These are phyloP conservation scores for Cheilosia urbana DNA, from an alignment of 2,888 invertebrate species.

Conservation along the genomic window DNA sequence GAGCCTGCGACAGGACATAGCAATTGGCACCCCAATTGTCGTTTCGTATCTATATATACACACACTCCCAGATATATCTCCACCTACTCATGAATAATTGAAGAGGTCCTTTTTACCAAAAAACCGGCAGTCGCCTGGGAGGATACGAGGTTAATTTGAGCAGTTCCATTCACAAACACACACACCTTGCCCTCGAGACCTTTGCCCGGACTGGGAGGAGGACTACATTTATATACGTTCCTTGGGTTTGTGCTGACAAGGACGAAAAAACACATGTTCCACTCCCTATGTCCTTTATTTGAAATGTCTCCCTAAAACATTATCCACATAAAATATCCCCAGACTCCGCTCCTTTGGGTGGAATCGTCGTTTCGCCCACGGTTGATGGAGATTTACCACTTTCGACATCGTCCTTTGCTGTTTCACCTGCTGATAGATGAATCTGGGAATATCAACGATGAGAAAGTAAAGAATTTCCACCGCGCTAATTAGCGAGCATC, in stretches of 20 bases:
- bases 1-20: constrained; percentile 47
- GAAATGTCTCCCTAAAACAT: constrained; percentile 37
- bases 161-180: constrained; percentile 29
- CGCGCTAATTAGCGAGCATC: constrained; percentile 84
- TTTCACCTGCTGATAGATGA: constrained; percentile 75
- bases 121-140: constrained; percentile 20
- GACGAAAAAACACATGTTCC: background rate
- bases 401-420: constrained; percentile 40
- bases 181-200: constrained; percentile 18
- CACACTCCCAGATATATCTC: background rate
- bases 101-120: constrained; percentile 48
- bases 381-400: constrained; percentile 19
- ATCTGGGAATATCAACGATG: constrained; percentile 80
- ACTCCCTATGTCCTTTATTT: constrained; percentile 47
- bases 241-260: constrained; percentile 45
- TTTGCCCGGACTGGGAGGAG: constrained; percentile 4
- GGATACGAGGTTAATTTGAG: constrained; percentile 64
- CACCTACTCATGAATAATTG: constrained; percentile 70
- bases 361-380: constrained; percentile 38
- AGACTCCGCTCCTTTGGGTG: constrained; percentile 20
- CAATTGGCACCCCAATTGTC: constrained; percentile 65
- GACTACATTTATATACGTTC: constrained; percentile 17
- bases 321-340: constrained; percentile 48
- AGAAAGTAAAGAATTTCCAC: constrained; percentile 84
- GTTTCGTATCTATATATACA: background rate